Base-by-base conservation (phyloP, 2,888 invertebrate species). In the Melitaea athalia region DNA sequence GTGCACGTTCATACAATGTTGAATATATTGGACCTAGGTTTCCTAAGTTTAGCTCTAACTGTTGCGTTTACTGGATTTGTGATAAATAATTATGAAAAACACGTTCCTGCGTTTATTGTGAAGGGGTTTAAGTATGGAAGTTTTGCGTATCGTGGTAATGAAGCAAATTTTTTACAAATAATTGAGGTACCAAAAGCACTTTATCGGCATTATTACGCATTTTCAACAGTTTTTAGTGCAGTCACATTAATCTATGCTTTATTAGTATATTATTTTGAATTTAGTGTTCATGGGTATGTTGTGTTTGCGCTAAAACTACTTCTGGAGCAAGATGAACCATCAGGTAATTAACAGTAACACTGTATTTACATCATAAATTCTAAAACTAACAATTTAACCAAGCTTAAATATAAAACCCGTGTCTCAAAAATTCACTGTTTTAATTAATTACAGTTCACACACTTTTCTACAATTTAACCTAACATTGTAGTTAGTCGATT, bases 121-220 rank as follows among this genome's bases (percentile, higher is more conserved):
- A 95, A 95, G 82, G 89, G 93, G 0, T 95, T 95, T 82, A 94
- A 95, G 33, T 97, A 96, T 85, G 97, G 97, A 14, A 96, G 96
- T 85, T 95, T 95, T 77, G 93, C 94, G 0, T 93, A 94, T 73
- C 93, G 93, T 77, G 94, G 94, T 0, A 81, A 88, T 17, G 89
- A 87, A 14, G 92, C 89, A 0, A 85, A 86, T 76, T 92, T 84
- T 71, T 76, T 92, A n/a, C 83, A 87, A 72, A 78, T 87, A 61
- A 85, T 95, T 17, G 96, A 97, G 84, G 92, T 97, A 57, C 97
- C 97, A 0, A 97, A 97, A 86, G 93, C 95, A 59, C 96, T 95
- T 93, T 98, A 97, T 79, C 93, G 91, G 76, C 97, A 98, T 86
- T 97, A 97, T 81, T 98, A 98, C 82, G 81, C 95, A 7, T 95